Percentiles rank a stretch among this genome's conserved stretches.
Conservation (phyloP, 2,888 invertebrate species). For the Timandra comae region DNA sequence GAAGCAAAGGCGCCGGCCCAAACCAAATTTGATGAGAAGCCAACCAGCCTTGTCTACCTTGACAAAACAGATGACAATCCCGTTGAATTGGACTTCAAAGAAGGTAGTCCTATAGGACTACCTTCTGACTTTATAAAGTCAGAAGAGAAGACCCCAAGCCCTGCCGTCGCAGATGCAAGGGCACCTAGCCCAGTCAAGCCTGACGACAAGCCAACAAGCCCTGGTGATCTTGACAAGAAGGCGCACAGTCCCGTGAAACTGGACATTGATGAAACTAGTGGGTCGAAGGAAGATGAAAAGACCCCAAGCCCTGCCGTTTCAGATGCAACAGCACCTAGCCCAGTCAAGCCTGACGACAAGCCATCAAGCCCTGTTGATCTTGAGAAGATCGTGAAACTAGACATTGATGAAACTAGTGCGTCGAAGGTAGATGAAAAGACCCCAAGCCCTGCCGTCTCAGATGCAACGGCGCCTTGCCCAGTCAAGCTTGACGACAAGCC, state of each 20-base stretch:
- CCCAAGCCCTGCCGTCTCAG: not conserved
- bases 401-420: slow-evolving; percentile 15
- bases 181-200: slow-evolving; percentile 3
- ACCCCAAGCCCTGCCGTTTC: slow-evolving; percentile 6
- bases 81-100: too few species aligned
- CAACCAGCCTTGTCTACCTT: slow-evolving; percentile 1
- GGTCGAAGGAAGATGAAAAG: slow-evolving; percentile 10
- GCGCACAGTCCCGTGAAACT: slow-evolving; percentile 6
- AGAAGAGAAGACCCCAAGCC: slow-evolving; percentile 8
- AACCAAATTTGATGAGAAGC: slow-evolving; percentile 1
- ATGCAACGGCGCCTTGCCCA: slow-evolving; percentile 4
- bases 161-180: slow-evolving; percentile 8
- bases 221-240: slow-evolving; percentile 1
- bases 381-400: too few species aligned
- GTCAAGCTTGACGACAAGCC: slow-evolving; percentile 5
- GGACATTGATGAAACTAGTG: too few species aligned
- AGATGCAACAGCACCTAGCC: slow-evolving; percentile 9
- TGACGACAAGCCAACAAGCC: slow-evolving; percentile 5
- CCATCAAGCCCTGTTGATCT: slow-evolving; percentile 1
- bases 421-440: slow-evolving; percentile 12
- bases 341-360: slow-evolving; percentile 6
- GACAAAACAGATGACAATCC: too few species aligned
- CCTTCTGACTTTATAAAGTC: slow-evolving; percentile 7
- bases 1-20: slow-evolving; percentile 10
- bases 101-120: too few species aligned